Base-by-base conservation (phyloP, 2,797 vertebrate species). In the Urosaurus nigricauda region DNA sequence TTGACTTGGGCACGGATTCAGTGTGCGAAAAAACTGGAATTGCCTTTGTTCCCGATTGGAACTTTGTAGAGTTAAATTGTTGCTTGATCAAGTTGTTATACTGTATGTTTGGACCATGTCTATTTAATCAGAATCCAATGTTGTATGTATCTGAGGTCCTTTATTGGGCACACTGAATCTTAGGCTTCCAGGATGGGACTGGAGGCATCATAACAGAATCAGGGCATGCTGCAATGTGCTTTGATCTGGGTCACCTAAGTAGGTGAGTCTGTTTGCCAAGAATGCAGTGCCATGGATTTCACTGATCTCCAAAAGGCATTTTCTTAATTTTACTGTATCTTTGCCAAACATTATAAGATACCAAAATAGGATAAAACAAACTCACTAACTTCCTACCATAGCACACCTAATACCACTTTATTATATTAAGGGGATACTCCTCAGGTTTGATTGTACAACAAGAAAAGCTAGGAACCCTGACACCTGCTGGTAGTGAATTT, bases 1-100 rank as follows among this genome's bases (percentile, higher is more conserved):
- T 83, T 81, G 89, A 88, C n/a, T 84, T 83, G 35, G 91, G 91
- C 90, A 90, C 63, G 37, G 73, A 65, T 24, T 0, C 0, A 78
- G 87, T 40, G 17, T 73, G 14, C 0, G 35, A 88, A 56, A 75
- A 70, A 68, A 53, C 79, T 86, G 6, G 0, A 29, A 83, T 84
- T 92, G 60, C 51, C 83, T 90, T 86, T 86, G 8, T 68, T 92
- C 86, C 84, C 90, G 79, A 84, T 79, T 17, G n/a, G 90, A 85
- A 68, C 65, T 13, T 43, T 89, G 26, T 80, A 79, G 63, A 78
- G 84, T 87, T 21, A 0, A 16, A 29, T 29, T 79, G 37, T 58
- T 85, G 43, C 87, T 82, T 89, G 21, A 16, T 74, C 43, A 43
- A 43, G 5, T 43, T 43, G 43, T 43, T 43, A 77, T 87, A 73